Evolutionary conservation across 1,140 invertebrate species (phyloP).

Genomic region (Drosophila asahinai): DNA sequence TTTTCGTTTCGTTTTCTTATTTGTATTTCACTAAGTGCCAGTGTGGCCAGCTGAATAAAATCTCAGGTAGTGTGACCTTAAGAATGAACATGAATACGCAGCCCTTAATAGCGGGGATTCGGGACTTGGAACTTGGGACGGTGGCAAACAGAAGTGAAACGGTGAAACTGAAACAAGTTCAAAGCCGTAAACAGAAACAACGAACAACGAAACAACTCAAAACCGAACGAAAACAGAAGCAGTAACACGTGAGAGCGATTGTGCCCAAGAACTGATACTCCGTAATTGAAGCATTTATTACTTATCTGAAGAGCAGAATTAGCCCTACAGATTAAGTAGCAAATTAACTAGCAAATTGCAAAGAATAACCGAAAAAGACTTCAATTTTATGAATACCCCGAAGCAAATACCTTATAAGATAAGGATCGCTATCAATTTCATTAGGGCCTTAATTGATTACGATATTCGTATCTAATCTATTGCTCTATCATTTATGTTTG

Average conservation of each 20-base stretch:
- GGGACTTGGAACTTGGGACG: not conserved
- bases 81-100: not conserved
- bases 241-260: conserved; percentile 8
- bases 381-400: not conserved
- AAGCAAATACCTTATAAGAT: not conserved
- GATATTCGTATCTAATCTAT: not conserved
- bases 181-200: conserved; percentile 17
- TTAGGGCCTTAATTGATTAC: not conserved
- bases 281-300: not conserved
- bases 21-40: too few relatives aligned
- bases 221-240: conserved; percentile 25
- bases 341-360: not conserved
- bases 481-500: not conserved
- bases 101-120: not conserved
- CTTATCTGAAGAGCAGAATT: too few relatives aligned
- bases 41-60: too few relatives aligned
- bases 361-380: not conserved
- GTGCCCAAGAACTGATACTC: not conserved
- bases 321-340: not conserved
- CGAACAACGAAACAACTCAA: conserved; percentile 16
- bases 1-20: too few relatives aligned
- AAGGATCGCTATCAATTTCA: not conserved
- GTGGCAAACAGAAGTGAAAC: conserved; percentile 3
- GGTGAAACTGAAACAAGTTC: conserved; percentile 13
- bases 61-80: too few relatives aligned